Percentiles rank a stretch among this genome's conserved stretches.
These are phyloP conservation scores for Drosophila bunnanda DNA, from an alignment of 2,888 invertebrate genomes.

Conservation along the genomic window DNA sequence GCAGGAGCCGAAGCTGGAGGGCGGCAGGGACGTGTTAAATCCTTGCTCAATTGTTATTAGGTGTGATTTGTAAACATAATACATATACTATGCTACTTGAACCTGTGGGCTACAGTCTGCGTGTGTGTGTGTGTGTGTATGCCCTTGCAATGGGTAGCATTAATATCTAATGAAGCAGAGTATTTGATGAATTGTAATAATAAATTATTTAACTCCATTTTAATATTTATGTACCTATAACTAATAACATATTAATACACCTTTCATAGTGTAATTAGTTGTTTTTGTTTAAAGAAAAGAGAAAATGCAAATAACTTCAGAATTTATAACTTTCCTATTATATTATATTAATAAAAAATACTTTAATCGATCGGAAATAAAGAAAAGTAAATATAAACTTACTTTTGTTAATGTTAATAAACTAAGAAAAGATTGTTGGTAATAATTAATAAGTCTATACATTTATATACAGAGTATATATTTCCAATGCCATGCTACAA, in stretches of 20 bases:
- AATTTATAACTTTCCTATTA: too few species aligned
- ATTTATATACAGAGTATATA: too few species aligned
- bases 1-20: constrained; percentile 16
- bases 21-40: constrained; percentile 30
- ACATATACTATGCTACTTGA: constrained; percentile 50
- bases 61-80: constrained; percentile 75
- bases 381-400: too few species aligned
- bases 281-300: background rate
- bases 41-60: constrained; percentile 76
- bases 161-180: background rate
- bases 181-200: background rate
- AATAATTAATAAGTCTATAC: too few species aligned
- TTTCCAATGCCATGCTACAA: too few species aligned
- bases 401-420: too few species aligned
- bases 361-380: too few species aligned
- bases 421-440: too few species aligned
- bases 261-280: background rate
- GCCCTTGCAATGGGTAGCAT: constrained; percentile 11
- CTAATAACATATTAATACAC: background rate
- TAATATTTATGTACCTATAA: background rate
- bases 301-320: background rate
- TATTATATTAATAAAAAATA: too few species aligned
- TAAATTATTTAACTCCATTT: background rate
- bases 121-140: constrained; percentile 3
- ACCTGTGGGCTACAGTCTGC: background rate